phyloP scores from a whole-genome alignment of 2,797 vertebrate species.

The Lagodon rhomboides region DNA sequence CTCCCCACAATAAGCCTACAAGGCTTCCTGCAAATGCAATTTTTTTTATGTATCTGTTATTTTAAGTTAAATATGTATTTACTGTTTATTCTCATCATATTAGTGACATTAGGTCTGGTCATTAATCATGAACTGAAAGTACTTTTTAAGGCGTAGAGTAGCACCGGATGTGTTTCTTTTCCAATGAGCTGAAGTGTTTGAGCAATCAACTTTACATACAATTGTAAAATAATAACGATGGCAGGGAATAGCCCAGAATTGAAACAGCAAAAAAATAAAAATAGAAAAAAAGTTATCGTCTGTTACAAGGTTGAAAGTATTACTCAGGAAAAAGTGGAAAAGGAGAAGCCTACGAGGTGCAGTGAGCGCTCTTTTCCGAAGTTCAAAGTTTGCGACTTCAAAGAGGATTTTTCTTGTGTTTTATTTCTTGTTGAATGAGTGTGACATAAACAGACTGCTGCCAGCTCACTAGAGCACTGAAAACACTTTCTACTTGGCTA shows the following conservation, averaged over 20 bases:
- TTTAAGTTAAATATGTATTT: slow-evolving; percentile 75
- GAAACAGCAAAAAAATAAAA: slow-evolving; percentile 89
- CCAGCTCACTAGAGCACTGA: slow-evolving; percentile 88
- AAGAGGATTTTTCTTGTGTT: slow-evolving; percentile 74
- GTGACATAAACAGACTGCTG: slow-evolving; percentile 83
- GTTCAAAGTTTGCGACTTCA: slow-evolving; percentile 75
- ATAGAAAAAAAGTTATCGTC: slow-evolving; percentile 76
- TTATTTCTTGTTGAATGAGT: slow-evolving; percentile 83
- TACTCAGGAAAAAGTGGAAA: slow-evolving; percentile 89
- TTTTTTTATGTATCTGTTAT: slow-evolving; percentile 64
- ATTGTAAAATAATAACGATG: slow-evolving; percentile 87
- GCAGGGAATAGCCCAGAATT: slow-evolving; percentile 95
- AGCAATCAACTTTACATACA: slow-evolving; percentile 92
- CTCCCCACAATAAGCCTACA: slow-evolving; percentile 70
- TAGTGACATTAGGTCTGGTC: slow-evolving; percentile 90
- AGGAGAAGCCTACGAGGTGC: slow-evolving; percentile 76
- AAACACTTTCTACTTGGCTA: slow-evolving; percentile 89
- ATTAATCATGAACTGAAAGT: slow-evolving; percentile 78
- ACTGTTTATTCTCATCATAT: slow-evolving; percentile 74
- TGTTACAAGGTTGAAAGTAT: slow-evolving; percentile 89
- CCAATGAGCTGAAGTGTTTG: slow-evolving; percentile 88
- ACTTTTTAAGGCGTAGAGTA: slow-evolving; percentile 77
- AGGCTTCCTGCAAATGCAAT: slow-evolving; percentile 81
- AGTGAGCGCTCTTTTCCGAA: slow-evolving; percentile 76
- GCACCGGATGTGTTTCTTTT: slow-evolving; percentile 72